Conservation (phyloP, 2,888 invertebrate genomes). For the Drosophila birchii region DNA sequence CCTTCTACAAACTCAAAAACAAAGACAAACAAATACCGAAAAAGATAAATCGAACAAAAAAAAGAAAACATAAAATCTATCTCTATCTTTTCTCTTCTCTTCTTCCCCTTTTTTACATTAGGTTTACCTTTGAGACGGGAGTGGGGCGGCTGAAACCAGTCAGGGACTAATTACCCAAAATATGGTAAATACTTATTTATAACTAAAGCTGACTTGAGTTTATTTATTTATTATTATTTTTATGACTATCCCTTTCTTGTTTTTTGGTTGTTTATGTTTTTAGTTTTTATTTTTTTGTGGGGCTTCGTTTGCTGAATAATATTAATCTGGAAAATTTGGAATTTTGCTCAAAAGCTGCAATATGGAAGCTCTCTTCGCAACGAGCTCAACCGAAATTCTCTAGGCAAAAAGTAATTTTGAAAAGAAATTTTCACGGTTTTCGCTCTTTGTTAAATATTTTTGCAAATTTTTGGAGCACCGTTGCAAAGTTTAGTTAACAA, state of each 20-base stretch:
- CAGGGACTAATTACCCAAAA: slow-evolving; percentile 86
- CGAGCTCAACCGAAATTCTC: slow-evolving; percentile 70
- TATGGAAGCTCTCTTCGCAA: slow-evolving; percentile 70
- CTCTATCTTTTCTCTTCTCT: slow-evolving; percentile 81
- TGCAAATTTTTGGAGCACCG: slow-evolving; percentile 20
- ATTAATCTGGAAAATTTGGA: slow-evolving; percentile 45
- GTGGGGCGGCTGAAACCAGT: slow-evolving; percentile 86
- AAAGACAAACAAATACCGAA: slow-evolving; percentile 30
- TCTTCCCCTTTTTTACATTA: slow-evolving; percentile 83
- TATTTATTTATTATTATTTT: slow-evolving; percentile 25
- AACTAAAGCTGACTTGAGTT: slow-evolving; percentile 65
- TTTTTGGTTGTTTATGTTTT: slow-evolving; percentile 5
- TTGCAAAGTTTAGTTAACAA: slow-evolving; percentile 16
- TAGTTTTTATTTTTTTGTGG: no score
- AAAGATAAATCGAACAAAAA: slow-evolving; percentile 49
- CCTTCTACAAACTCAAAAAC: slow-evolving; percentile 1
- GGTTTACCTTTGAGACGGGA: slow-evolving; percentile 86
- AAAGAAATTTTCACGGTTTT: slow-evolving; percentile 32
- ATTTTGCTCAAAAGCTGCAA: slow-evolving; percentile 68
- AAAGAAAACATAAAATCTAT: slow-evolving; percentile 77
- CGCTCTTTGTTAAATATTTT: slow-evolving; percentile 6
- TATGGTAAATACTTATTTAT: slow-evolving; percentile 85
- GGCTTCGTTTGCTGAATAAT: slow-evolving; percentile 26
- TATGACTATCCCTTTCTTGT: not conserved
- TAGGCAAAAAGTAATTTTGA: slow-evolving; percentile 66